A percentile compares a stretch with the other conserved stretches of the same genome.
Evolutionary conservation across 2,888 invertebrate genomes (phyloP).

Genomic region (Hypercompe scribonia): DNA sequence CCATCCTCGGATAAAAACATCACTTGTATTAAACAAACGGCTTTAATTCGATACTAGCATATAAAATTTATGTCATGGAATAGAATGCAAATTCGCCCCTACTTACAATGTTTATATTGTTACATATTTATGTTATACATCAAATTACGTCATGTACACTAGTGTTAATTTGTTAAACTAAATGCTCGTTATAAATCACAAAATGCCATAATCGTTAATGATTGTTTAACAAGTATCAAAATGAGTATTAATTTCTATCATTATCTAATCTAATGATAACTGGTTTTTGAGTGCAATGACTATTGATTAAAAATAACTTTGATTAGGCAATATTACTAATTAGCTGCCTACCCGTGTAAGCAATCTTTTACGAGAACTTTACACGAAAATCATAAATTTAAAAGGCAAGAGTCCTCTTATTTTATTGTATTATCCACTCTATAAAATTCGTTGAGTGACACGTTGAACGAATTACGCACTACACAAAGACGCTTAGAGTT

Average conservation of each 20-base stretch:
- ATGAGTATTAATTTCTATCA: slow-evolving; percentile 43
- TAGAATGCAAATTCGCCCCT: neutral
- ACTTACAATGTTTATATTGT: neutral
- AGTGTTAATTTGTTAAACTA: neutral
- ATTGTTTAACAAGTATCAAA: slow-evolving; percentile 58
- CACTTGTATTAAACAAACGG: neutral
- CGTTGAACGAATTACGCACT: slow-evolving; percentile 77
- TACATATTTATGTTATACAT: neutral
- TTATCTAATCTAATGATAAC: slow-evolving; percentile 66
- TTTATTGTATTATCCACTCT: slow-evolving; percentile 61
- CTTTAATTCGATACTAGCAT: neutral
- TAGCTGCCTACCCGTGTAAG: neutral
- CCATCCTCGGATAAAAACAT: neutral
- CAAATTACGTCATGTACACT: neutral
- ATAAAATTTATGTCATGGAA: neutral
- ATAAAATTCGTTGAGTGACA: slow-evolving; percentile 69
- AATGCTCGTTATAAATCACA: slow-evolving; percentile 2
- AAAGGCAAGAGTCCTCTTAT: slow-evolving; percentile 32
- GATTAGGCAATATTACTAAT: neutral
- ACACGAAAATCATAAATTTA: neutral
- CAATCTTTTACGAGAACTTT: neutral
- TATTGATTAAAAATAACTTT: neutral
- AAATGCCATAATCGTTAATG: slow-evolving; percentile 32
- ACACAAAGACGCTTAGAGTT: slow-evolving; percentile 76
- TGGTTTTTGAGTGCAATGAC: slow-evolving; percentile 46